Evolutionary conservation across 2,888 invertebrate species (phyloP).

Genomic region (Melanostoma scalare): DNA sequence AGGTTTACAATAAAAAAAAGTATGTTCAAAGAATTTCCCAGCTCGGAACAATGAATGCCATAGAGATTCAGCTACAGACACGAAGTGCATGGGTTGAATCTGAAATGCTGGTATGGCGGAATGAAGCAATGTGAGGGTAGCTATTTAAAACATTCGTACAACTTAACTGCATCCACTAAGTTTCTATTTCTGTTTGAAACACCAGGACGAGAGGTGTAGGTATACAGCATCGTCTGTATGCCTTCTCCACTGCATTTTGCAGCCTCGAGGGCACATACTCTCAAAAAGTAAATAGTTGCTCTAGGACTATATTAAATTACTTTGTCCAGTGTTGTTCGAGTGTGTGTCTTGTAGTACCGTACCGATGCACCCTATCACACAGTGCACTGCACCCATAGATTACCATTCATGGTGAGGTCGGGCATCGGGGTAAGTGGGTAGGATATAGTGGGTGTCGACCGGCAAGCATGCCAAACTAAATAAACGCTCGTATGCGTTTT

Average conservation of each 20-base stretch:
- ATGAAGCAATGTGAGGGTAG: conserved; percentile 21
- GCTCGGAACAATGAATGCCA: conserved; percentile 41
- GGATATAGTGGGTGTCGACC: background rate
- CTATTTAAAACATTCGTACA: conserved; percentile 67
- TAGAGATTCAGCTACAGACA: conserved; percentile 17
- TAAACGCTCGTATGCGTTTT: conserved; percentile 49
- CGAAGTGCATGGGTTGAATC: conserved; percentile 26
- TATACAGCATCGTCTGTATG: conserved; percentile 3
- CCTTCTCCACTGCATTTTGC: conserved; percentile 22
- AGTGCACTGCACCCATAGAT: conserved; percentile 38
- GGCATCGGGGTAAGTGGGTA: background rate
- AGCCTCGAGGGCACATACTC: conserved; percentile 41
- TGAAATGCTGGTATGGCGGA: conserved; percentile 36
- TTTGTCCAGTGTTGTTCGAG: conserved; percentile 46
- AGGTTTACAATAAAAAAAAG: background rate
- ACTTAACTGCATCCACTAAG: conserved; percentile 58
- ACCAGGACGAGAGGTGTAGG: conserved; percentile 16
- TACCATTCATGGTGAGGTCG: background rate
- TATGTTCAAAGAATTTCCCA: conserved; percentile 37
- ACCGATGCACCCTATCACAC: conserved; percentile 39
- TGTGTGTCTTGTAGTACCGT: background rate
- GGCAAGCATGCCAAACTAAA: conserved; percentile 13
- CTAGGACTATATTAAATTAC: conserved; percentile 70
- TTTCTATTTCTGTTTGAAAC: conserved; percentile 44
- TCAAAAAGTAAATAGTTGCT: conserved; percentile 67